Base-by-base conservation (phyloP, 2,888 invertebrate genomes). In the Megalurothrips usitatus region DNA sequence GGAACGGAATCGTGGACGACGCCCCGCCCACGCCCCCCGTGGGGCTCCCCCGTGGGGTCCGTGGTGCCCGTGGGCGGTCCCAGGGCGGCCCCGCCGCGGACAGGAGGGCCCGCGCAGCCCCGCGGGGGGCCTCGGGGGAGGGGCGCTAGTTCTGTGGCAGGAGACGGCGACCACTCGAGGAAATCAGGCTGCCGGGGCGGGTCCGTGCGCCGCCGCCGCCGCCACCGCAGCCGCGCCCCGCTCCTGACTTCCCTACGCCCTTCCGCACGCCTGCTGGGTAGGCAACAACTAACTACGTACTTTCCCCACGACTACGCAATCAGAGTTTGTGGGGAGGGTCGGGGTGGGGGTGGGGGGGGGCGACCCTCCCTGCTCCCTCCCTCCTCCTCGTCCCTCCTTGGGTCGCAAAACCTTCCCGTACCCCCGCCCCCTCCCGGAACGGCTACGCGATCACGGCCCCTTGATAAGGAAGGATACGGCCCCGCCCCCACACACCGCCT, bases 271-370 rank as follows among this genome's bases (percentile, higher is more conserved):
- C 58, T 58, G 58, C 58, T 58, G 58, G 58, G 58, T 58, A 58
- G 58, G 58, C 58, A 58, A 58, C 58, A 58, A 58, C 58, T 58
- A 58, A 58, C 58, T 58, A 58, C 34, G 34, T 43, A 43, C 58
- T 58, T 58, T 58, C 58, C 58, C 58, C 58, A 19, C 58, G 19
- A 58, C 58, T 58, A 58, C 58, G 58, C 58, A 58, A 58, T 58
- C 58, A 58, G 17, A 58, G 58, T 58, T 58, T 17, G 34, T 4
- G 2, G 3, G 3, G 34, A 6, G 6, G 34, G 34, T 2, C 2
- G 34, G 6, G 6, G 2, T 43, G 34, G 34, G 34, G 34, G 34
- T 2, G 6, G 34, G 34, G 34, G 34, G 34, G 34, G 3, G 6
- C 34, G 34, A 2, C 34, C 58, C 17, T 6, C 52, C 52, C 49